These are phyloP conservation scores for Suricata suricatta DNA, from an alignment of 2,113 vertebrate genomes.

Conservation along the genomic window DNA sequence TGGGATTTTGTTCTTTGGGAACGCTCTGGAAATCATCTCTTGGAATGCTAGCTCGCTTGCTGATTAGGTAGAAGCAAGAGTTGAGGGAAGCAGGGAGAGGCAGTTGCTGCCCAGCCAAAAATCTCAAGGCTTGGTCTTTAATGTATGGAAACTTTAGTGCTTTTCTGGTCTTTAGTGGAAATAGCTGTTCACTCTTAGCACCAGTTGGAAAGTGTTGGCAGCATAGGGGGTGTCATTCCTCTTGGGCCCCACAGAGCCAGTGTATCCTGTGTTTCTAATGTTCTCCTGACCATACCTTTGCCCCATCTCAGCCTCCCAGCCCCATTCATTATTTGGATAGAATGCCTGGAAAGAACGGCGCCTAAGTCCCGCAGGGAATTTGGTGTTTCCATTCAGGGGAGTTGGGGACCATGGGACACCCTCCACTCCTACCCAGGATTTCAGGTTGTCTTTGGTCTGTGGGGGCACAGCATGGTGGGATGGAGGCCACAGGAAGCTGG, in stretches of 20 bases:
- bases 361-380: background rate
- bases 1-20: background rate
- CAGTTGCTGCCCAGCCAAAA: background rate
- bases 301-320: background rate
- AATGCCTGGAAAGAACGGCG: background rate
- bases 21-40: background rate
- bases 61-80: background rate
- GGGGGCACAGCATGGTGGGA: background rate
- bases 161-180: slow-evolving; percentile 44
- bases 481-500: background rate
- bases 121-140: background rate
- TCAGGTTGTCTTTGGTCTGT: background rate
- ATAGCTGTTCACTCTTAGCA: slow-evolving; percentile 24
- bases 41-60: background rate
- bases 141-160: background rate
- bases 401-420: background rate
- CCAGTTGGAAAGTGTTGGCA: slow-evolving; percentile 6
- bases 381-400: background rate
- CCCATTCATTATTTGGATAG: background rate
- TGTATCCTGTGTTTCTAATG: background rate
- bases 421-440: background rate
- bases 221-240: background rate
- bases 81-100: background rate
- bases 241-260: background rate
- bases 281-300: background rate